Percentiles rank a stretch among this genome's conserved stretches.
phyloP scores from a whole-genome alignment of 2,888 invertebrate genomes.

The Steinernema scapterisci region DNA sequence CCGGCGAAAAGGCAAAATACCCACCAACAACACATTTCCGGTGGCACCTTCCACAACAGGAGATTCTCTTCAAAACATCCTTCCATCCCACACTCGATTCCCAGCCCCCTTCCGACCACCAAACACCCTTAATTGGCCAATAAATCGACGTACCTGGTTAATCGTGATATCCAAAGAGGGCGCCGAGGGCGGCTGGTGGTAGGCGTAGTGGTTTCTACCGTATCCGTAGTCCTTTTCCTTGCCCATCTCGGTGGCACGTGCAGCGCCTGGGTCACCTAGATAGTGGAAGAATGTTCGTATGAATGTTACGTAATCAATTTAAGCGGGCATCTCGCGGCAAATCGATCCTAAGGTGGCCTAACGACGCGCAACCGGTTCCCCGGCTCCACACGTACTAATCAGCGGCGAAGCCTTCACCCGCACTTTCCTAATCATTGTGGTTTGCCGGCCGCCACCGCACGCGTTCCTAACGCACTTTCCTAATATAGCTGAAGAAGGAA shows the following conservation, averaged over 20 bases:
- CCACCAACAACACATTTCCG: no score
- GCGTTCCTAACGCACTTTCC: not conserved
- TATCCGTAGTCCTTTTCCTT: slow-evolving; percentile 39
- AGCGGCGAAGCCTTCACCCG: no score
- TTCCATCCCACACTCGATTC: no score
- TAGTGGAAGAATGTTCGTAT: not conserved
- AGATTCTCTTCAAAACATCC: no score
- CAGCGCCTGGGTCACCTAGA: not conserved
- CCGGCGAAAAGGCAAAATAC: no score
- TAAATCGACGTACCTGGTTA: slow-evolving; percentile 52
- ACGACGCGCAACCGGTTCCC: slow-evolving; percentile 30
- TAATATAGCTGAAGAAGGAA: not conserved
- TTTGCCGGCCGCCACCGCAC: not conserved
- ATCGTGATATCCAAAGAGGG: slow-evolving; percentile 63
- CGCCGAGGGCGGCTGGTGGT: slow-evolving; percentile 54
- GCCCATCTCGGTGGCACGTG: not conserved
- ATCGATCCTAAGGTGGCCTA: slow-evolving; percentile 7
- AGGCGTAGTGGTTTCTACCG: slow-evolving; percentile 49
- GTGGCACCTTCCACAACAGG: no score
- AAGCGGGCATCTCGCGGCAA: no score
- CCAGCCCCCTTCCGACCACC: no score
- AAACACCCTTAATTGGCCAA: no score
- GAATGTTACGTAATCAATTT: slow-evolving; percentile 24
- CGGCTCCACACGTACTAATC: no score
- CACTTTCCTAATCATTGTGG: slow-evolving; percentile 13